These are phyloP conservation scores for Mythimna loreyi DNA, from an alignment of 2,888 invertebrate species.

Conservation along the genomic window DNA sequence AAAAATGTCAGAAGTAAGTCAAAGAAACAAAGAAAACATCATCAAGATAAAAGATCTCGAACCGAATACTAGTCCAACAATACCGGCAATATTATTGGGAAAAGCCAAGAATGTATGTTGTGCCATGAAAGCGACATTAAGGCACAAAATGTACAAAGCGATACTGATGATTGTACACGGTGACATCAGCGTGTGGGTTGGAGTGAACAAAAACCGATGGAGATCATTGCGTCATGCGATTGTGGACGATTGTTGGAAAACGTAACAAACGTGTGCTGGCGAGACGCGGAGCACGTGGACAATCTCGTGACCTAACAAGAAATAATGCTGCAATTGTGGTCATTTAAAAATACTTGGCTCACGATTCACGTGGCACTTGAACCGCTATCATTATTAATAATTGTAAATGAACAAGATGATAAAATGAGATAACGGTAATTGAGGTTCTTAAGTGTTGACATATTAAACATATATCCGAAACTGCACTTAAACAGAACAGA, in stretches of 20 bases:
- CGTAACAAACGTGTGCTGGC: constrained; percentile 64
- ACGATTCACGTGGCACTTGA: constrained; percentile 34
- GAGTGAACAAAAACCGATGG: constrained; percentile 76
- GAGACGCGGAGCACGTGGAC: constrained; percentile 68
- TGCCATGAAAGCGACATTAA: constrained; percentile 45
- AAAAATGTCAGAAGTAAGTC: constrained; percentile 15
- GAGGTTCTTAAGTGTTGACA: constrained; percentile 30
- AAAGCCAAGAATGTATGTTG: constrained; percentile 52
- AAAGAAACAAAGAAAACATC: constrained; percentile 24
- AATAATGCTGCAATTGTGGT: constrained; percentile 20
- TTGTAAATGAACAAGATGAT: constrained; percentile 25
- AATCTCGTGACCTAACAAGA: constrained; percentile 62
- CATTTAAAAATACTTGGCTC: constrained; percentile 14
- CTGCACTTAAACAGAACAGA: constrained; percentile 27
- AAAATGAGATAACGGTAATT: constrained; percentile 31
- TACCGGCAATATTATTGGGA: constrained; percentile 28
- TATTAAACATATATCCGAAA: constrained; percentile 9
- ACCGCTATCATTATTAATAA: constrained; percentile 18
- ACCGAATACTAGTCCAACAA: constrained; percentile 32
- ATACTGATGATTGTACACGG: constrained; percentile 66
- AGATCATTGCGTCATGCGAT: constrained; percentile 75
- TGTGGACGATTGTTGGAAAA: constrained; percentile 69
- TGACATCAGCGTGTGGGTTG: constrained; percentile 81
- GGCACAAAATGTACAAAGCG: constrained; percentile 45
- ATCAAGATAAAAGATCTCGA: constrained; percentile 34